Evolutionary conservation across 2,797 vertebrate species (phyloP).

Genomic region (Sparus aurata): DNA sequence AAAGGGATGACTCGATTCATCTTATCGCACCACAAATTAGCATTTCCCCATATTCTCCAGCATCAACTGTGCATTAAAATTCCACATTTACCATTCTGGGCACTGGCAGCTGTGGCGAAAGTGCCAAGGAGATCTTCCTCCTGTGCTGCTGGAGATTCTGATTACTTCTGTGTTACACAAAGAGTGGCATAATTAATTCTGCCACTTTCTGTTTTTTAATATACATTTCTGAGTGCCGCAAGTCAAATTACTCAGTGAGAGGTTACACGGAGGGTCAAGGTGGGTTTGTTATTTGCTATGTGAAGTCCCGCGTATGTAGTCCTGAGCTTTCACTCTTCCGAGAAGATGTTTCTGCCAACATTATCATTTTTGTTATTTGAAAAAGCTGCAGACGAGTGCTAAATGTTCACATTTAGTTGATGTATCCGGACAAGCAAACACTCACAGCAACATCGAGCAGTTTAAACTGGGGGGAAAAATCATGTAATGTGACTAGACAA

Average conservation of each 20-base stretch:
- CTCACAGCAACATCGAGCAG: slow-evolving; percentile 30
- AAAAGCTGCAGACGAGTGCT: slow-evolving; percentile 37
- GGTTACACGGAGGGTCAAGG: slow-evolving; percentile 79
- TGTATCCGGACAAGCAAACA: slow-evolving; percentile 41
- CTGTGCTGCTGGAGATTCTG: slow-evolving; percentile 76
- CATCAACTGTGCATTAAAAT: slow-evolving; percentile 87
- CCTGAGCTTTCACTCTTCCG: slow-evolving; percentile 46
- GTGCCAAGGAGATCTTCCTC: slow-evolving; percentile 80
- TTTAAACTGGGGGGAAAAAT: slow-evolving; percentile 21
- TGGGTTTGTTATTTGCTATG: slow-evolving; percentile 63
- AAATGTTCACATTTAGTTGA: slow-evolving; percentile 48
- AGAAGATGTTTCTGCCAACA: slow-evolving; percentile 50
- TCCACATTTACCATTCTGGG: slow-evolving; percentile 84
- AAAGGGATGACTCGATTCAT: slow-evolving; percentile 90
- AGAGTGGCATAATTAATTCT: slow-evolving; percentile 83
- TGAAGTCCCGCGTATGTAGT: slow-evolving; percentile 48
- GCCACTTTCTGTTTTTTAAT: slow-evolving; percentile 76
- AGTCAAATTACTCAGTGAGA: slow-evolving; percentile 76
- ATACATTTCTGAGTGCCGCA: slow-evolving; percentile 50
- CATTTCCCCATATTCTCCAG: slow-evolving; percentile 88
- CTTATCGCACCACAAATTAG: slow-evolving; percentile 89
- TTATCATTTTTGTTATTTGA: slow-evolving; percentile 63
- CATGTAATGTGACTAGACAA: slow-evolving; percentile 31
- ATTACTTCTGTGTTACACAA: slow-evolving; percentile 82
- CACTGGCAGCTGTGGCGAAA: slow-evolving; percentile 82